Conservation (phyloP, 1,140 invertebrate genomes). For the Zaprionus ghesquierei region DNA sequence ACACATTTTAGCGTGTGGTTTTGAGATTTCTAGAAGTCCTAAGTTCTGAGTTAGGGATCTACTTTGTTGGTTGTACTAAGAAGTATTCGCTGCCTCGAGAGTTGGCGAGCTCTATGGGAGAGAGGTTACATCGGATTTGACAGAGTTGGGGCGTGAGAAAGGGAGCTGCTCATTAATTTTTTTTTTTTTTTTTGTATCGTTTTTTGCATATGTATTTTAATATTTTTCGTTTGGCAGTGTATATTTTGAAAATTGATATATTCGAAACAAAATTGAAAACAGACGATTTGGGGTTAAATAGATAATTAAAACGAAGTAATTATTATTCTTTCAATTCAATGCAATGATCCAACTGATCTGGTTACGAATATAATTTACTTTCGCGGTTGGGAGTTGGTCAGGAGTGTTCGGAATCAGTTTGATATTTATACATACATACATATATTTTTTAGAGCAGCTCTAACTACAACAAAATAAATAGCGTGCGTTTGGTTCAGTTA, state of each 20-base stretch:
- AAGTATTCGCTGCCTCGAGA: conserved; percentile 15
- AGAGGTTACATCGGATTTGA: conserved; percentile 23
- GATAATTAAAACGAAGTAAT: neutral
- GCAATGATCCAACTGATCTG: neutral
- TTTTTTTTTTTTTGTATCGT: conserved; percentile 18
- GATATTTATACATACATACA: neutral
- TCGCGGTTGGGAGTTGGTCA: neutral
- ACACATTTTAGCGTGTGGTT: conserved; percentile 50
- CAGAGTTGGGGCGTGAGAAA: conserved; percentile 6
- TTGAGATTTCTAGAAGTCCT: conserved; percentile 46
- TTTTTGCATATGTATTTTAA: conserved; percentile 12
- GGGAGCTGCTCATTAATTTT: conserved; percentile 55
- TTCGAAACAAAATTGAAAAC: neutral
- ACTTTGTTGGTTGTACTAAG: conserved; percentile 39
- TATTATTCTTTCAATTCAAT: neutral
- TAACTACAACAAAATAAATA: conserved; percentile 28
- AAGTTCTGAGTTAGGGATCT: conserved; percentile 46
- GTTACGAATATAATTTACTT: neutral
- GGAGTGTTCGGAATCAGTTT: neutral
- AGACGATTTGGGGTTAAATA: neutral
- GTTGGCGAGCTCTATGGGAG: conserved; percentile 13
- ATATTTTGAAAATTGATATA: conserved; percentile 55
- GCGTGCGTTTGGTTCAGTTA: neutral
- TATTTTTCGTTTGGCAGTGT: conserved; percentile 56
- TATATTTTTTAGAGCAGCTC: conserved; percentile 52